A percentile compares a stretch with the other conserved stretches of the same genome.
phyloP scores from a whole-genome alignment of 2,797 vertebrate genomes.

The Hippopotamyrus pictus region DNA sequence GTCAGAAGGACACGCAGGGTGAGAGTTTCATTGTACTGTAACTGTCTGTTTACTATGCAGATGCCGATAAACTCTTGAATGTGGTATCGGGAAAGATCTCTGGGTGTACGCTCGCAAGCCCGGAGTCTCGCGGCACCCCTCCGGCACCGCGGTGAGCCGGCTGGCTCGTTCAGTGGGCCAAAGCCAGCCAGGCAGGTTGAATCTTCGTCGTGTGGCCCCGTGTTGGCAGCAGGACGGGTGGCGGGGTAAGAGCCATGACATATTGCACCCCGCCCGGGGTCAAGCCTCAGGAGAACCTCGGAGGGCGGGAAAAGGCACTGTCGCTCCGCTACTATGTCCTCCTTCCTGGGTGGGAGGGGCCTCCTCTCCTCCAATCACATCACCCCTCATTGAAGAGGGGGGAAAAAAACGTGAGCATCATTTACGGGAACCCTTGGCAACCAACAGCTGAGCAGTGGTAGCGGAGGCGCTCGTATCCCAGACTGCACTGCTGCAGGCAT shows the following conservation, averaged over 20 bases:
- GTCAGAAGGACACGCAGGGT: background rate
- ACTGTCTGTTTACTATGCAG: background rate
- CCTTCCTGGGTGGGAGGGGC: background rate
- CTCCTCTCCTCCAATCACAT: background rate
- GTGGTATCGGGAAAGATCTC: background rate
- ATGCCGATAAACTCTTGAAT: background rate
- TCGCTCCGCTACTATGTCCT: background rate
- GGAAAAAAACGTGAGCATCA: background rate
- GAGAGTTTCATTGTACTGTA: background rate
- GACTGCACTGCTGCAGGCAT: background rate
- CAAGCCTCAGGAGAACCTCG: slow-evolving; percentile 41
- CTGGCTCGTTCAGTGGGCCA: background rate
- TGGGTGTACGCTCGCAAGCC: background rate
- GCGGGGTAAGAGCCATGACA: background rate
- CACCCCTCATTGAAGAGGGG: background rate
- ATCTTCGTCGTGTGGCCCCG: background rate
- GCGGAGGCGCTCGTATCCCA: background rate
- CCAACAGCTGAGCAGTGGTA: background rate
- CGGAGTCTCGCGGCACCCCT: background rate
- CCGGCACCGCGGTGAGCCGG: background rate
- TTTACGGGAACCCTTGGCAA: background rate
- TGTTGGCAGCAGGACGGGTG: background rate
- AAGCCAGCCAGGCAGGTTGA: background rate
- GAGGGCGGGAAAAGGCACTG: background rate
- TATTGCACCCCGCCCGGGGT: slow-evolving; percentile 37